Evolutionary conservation across 2,113 vertebrate genomes (phyloP), one percentile per base, ranked within the genome.

Genomic region (Cebus imitator): DNA sequence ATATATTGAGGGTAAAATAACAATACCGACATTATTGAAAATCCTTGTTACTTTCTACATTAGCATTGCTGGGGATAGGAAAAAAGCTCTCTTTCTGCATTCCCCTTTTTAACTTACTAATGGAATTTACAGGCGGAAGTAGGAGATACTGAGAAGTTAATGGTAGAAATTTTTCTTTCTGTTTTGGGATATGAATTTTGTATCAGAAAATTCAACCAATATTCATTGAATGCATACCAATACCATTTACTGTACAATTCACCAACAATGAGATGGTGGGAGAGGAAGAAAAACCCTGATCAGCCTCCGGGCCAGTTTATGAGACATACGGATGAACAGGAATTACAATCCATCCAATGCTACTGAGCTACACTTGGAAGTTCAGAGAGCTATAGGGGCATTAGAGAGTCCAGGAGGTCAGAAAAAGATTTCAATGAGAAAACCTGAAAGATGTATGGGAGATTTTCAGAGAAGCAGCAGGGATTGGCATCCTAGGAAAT

Each of bases 11-110:
- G 61, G 7, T 10, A 58, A 68, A 73, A 21, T 58, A 72, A 58
- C 61, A 52, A 43, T 35, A 76, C 37, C 75, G 30, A 40, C 2
- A 78, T 17, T 8, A 25, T 76, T 6, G 23, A 14, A 14, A 18
- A 2, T 5, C 8, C 18, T 40, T 40, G 3, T 88, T 45, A 32
- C 12, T 78, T 87, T 16, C 30, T 5, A 52, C 0, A 0, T 40
- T 79, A 87, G 25, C 57, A n/a, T 3, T 68, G 2, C 5, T 80
- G 10, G 17, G 55, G 48, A 80, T 52, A 9, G 68, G 32, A 11
- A 27, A 61, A 57, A 1, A 25, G 6, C 5, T 43, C 6, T 37
- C 14, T 84, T 57, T 21, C 12, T 3, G 0, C 40, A 35, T 0
- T 50, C 3, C 32, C 48, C 23, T 64, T 82, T 93, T 37, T 17